Evolutionary conservation across 2,797 vertebrate genomes (phyloP).

Genomic region (Hephaestus fuliginosus): DNA sequence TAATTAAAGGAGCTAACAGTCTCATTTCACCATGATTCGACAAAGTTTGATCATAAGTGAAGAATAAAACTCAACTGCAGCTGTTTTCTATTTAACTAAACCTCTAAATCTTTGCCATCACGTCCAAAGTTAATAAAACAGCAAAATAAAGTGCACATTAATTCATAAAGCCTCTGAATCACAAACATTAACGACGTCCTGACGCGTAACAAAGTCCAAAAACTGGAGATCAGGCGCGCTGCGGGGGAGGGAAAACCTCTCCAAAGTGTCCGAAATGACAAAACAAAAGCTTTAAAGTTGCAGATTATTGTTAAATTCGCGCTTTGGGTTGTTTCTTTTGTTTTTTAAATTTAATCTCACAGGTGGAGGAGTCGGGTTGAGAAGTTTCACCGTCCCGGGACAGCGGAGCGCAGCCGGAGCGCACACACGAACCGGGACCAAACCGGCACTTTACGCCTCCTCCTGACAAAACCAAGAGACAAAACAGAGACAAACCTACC

Average conservation of each 20-base stretch:
- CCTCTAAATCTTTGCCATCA: neutral
- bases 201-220: too few relatives aligned
- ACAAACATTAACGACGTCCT: neutral
- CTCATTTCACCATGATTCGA: too few relatives aligned
- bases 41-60: too few relatives aligned
- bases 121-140: neutral
- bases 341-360: neutral
- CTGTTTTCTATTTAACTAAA: neutral
- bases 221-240: too few relatives aligned
- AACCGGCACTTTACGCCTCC: neutral
- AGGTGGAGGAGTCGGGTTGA: accelerated
- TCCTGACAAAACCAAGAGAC: too few relatives aligned
- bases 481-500: conserved; percentile 23
- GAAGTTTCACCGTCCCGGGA: conserved; percentile 30
- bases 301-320: too few relatives aligned
- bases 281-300: too few relatives aligned
- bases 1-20: too few relatives aligned
- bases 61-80: too few relatives aligned
- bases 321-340: neutral
- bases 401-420: neutral
- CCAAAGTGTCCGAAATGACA: too few relatives aligned
- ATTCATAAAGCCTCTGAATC: neutral
- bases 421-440: conserved; percentile 11
- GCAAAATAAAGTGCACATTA: neutral
- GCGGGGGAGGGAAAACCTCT: too few relatives aligned